phyloP scores from a whole-genome alignment of 2,797 vertebrate species.

The Lycodopsis pacificus region DNA sequence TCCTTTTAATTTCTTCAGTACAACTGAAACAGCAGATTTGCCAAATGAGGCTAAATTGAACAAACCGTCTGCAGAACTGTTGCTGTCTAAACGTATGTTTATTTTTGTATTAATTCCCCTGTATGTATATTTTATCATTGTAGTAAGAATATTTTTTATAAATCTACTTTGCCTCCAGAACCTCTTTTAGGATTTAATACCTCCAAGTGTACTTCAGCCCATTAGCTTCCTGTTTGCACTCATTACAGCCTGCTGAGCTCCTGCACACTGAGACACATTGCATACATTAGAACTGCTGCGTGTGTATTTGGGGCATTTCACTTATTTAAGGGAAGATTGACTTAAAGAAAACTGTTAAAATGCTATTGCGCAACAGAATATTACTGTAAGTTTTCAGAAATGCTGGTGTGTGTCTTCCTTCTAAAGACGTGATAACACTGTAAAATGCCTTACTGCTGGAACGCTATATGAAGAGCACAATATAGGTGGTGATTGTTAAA shows the following conservation, averaged over 20 bases:
- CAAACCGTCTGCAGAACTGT: background rate
- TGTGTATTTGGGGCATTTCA: constrained; percentile 2
- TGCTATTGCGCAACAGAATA: background rate
- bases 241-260: background rate
- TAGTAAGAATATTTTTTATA: constrained; percentile 24
- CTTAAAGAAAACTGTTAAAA: background rate
- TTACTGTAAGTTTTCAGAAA: constrained; percentile 11
- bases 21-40: background rate
- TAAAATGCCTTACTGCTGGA: constrained; percentile 40
- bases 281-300: background rate
- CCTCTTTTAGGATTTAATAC: constrained; percentile 7
- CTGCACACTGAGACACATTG: background rate
- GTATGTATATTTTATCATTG: constrained; percentile 26
- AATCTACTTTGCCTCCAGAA: background rate
- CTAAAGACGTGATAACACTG: constrained; percentile 10
- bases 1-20: background rate
- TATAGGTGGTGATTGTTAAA: constrained; percentile 16
- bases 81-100: constrained; percentile 9
- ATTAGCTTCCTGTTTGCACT: constrained; percentile 3
- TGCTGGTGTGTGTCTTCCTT: constrained; percentile 28
- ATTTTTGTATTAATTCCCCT: constrained; percentile 35
- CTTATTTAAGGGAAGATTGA: background rate
- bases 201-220: constrained; percentile 31
- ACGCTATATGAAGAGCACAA: constrained; percentile 19
- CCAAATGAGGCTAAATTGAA: background rate